phyloP scores from a whole-genome alignment of 2,113 vertebrate genomes.

The Nipponia nippon region DNA sequence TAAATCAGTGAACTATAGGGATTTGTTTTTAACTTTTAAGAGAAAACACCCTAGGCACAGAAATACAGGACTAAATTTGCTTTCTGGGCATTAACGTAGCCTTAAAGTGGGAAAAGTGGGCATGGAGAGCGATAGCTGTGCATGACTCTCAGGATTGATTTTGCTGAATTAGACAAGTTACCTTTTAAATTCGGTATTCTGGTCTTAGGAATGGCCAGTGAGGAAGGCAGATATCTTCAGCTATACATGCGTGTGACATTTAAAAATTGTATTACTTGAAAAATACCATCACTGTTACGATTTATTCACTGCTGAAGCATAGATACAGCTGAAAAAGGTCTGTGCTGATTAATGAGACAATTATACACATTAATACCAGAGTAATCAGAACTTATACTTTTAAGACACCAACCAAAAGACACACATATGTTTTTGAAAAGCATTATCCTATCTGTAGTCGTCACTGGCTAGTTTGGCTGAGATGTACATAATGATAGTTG shows the following conservation, averaged over 20 bases:
- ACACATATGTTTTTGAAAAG: neutral
- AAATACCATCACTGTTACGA: neutral
- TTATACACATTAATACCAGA: neutral
- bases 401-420: neutral
- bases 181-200: neutral
- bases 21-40: neutral
- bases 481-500: neutral
- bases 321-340: neutral
- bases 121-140: neutral
- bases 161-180: neutral
- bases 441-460: neutral
- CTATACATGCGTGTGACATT: neutral
- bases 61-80: neutral
- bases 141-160: neutral
- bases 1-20: neutral
- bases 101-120: neutral
- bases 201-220: neutral
- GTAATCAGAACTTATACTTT: conserved; percentile 10
- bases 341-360: neutral
- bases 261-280: neutral
- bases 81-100: neutral
- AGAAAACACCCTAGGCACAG: neutral
- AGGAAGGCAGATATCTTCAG: neutral
- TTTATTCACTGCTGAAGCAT: neutral
- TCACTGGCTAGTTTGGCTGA: neutral